Evolutionary conservation across 1,140 invertebrate species (phyloP), one percentile per base, ranked within the genome.

Genomic region (Trichogramma pretiosum): DNA sequence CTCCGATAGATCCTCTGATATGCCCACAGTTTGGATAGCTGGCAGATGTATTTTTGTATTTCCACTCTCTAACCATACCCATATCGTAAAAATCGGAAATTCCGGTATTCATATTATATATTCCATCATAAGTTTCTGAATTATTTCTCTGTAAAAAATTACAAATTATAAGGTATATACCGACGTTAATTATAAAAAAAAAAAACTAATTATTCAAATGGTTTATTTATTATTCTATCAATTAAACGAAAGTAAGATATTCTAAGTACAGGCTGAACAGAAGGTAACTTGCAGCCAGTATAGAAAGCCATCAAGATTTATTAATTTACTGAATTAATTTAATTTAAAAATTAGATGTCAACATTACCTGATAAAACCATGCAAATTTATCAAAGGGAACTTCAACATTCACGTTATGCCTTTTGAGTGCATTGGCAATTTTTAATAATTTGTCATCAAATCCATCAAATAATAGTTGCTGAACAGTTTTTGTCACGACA

Each of bases 21-120:
- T 54, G 46, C 4, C 76, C 78, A 59, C 86, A 89, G 32, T 65
- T 70, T 1, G 73, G 26, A 62, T 77, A 83, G 58, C 74, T 81
- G 14, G 66, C 47, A 0, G 79, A 80, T 30, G 65, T 63, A n/a
- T 68, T 67, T 4, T 67, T 68, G 41, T 75, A 73, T 63, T 82
- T 81, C 86, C 87, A 89, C 51, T 75, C 60, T 40, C 77, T 72
- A 10, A 89, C 50, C 9, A 76, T 67, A 37, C 84, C 87, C 28
- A 87, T 55, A 49, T 79, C 68, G 3, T 67, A 59, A 36, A 87
- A 73, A 56, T 82, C 77, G 18, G 68, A 61, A 7, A 63, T 66
- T 16, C 87, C 87, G 5, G 83, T 85, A 37, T 79, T 74, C 73
- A 90, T 87, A 19, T 79, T 82, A 56, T 82, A 87, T 8, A 75